These are phyloP conservation scores for Drosophila merina DNA, from an alignment of 2,888 invertebrate species.

Conservation along the genomic window DNA sequence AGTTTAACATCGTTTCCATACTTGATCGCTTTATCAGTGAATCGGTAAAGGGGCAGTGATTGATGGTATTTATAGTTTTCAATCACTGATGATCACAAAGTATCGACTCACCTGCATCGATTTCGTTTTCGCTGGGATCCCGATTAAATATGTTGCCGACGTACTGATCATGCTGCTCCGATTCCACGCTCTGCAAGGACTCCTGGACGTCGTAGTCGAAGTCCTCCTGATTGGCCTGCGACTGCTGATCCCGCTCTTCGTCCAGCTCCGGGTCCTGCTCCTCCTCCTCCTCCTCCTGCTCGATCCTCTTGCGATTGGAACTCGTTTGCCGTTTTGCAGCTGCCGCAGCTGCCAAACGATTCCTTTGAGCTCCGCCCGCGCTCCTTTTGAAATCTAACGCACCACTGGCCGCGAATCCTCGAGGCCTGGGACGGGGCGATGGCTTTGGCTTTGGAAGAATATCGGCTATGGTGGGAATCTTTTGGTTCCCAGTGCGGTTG, in stretches of 20 bases:
- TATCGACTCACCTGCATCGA: conserved; percentile 78
- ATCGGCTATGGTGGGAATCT: conserved; percentile 87
- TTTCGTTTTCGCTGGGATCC: conserved; percentile 83
- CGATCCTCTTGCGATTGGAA: conserved; percentile 19
- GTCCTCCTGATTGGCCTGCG: conserved; percentile 58
- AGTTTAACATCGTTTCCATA: conserved; percentile 10
- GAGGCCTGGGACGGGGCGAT: conserved; percentile 67
- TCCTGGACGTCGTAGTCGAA: conserved; percentile 78
- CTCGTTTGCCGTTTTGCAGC: conserved; percentile 49
- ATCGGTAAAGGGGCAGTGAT: conserved; percentile 38
- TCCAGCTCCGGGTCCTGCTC: conserved; percentile 35
- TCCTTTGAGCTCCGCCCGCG: conserved; percentile 55
- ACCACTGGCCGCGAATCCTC: conserved; percentile 70
- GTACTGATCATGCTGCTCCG: conserved; percentile 88
- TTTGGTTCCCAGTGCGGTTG: conserved; percentile 84
- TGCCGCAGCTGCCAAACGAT: conserved; percentile 60
- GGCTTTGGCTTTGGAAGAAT: conserved; percentile 86
- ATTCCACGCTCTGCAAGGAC: conserved; percentile 88
- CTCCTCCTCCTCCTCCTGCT: conserved; percentile 49
- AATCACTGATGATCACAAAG: not conserved
- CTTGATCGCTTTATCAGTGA: conserved; percentile 32
- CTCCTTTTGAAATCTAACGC: conserved; percentile 51
- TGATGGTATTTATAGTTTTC: conserved; percentile 29
- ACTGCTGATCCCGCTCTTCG: conserved; percentile 47
- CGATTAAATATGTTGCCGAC: conserved; percentile 85